Percentiles rank a stretch among this genome's conserved stretches.
phyloP scores from a whole-genome alignment of 1,140 invertebrate genomes.

The Brachionus angularis region DNA sequence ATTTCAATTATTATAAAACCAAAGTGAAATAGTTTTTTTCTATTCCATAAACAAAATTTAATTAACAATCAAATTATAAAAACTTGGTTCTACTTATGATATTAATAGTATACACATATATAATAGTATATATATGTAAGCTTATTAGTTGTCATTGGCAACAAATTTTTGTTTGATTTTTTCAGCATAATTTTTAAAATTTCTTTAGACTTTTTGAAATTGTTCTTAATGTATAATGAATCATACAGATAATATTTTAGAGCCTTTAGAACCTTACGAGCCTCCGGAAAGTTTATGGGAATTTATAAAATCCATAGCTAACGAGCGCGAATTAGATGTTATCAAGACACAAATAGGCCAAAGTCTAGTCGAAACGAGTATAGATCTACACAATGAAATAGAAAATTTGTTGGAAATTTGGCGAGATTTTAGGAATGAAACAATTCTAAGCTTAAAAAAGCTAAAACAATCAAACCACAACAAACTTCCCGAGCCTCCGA shows the following conservation, averaged over 20 bases:
- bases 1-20: too few species aligned
- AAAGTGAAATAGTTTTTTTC: too few species aligned
- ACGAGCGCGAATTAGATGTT: background rate
- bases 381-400: conserved; percentile 25
- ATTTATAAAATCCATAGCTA: conserved; percentile 14
- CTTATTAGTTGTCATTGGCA: too few species aligned
- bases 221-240: too few species aligned
- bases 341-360: conserved; percentile 6
- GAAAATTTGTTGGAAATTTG: conserved; percentile 29
- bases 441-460: background rate
- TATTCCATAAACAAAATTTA: too few species aligned
- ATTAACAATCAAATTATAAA: too few species aligned
- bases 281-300: conserved; percentile 30
- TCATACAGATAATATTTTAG: background rate
- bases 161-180: too few species aligned
- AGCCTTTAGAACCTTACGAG: conserved; percentile 17
- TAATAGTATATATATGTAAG: too few species aligned
- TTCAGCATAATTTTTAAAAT: too few species aligned
- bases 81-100: too few species aligned
- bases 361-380: background rate
- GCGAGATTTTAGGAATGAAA: conserved; percentile 27
- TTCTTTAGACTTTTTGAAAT: too few species aligned
- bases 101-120: too few species aligned
- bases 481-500: conserved; percentile 21
- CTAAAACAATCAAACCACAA: background rate